phyloP scores from a whole-genome alignment of 2,888 invertebrate species.

The Limenitis camilla region DNA sequence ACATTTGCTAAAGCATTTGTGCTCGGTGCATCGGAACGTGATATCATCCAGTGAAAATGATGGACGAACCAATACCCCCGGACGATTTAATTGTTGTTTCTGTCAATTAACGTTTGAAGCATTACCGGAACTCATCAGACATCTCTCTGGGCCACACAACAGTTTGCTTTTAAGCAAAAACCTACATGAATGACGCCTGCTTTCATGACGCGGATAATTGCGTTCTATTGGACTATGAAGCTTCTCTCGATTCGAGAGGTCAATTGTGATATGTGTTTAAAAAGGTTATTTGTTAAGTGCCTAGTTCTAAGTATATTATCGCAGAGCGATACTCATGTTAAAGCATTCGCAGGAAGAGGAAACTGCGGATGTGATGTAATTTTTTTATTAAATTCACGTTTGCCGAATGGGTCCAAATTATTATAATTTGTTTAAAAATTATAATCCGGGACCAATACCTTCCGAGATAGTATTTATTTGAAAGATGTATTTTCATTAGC shows the following conservation, averaged over 20 bases:
- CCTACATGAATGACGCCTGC: slow-evolving; percentile 80
- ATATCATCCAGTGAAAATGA: slow-evolving; percentile 87
- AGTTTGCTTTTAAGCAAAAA: slow-evolving; percentile 91
- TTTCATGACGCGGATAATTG: slow-evolving; percentile 49
- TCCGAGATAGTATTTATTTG: slow-evolving; percentile 76
- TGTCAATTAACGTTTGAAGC: slow-evolving; percentile 90
- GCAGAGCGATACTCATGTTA: slow-evolving; percentile 68
- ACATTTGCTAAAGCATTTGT: slow-evolving; percentile 88
- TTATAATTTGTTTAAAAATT: slow-evolving; percentile 77
- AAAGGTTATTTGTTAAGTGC: slow-evolving; percentile 56
- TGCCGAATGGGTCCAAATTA: slow-evolving; percentile 70
- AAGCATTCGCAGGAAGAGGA: slow-evolving; percentile 49
- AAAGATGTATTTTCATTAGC: slow-evolving; percentile 71
- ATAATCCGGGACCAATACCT: slow-evolving; percentile 74
- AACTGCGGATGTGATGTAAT: slow-evolving; percentile 53
- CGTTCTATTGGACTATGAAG: slow-evolving; percentile 63
- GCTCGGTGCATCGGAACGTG: slow-evolving; percentile 91
- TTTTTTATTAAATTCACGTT: slow-evolving; percentile 61
- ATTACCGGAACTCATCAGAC: slow-evolving; percentile 88
- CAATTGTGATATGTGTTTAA: slow-evolving; percentile 74
- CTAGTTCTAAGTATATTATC: slow-evolving; percentile 57
- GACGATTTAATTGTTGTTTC: slow-evolving; percentile 89
- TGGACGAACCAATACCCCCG: slow-evolving; percentile 75
- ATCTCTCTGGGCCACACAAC: slow-evolving; percentile 91
- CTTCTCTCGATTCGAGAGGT: slow-evolving; percentile 61